A percentile compares a stretch with the other conserved stretches of the same genome.
Evolutionary conservation across 1,140 invertebrate genomes (phyloP).

Genomic region (Geopemphigus sp.): DNA sequence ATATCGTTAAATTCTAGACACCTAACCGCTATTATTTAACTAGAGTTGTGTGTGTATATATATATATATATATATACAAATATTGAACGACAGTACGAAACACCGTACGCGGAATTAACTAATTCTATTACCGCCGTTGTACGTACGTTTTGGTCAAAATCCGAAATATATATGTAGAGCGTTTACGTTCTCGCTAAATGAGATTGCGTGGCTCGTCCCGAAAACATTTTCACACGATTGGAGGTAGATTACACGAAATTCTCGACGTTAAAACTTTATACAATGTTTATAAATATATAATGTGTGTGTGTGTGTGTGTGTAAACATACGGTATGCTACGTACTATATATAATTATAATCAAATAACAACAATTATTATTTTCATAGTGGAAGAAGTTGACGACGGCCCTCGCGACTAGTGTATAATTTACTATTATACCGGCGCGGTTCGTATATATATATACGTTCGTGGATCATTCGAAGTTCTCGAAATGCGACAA

Average conservation of each 20-base stretch:
- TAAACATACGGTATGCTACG: conserved; percentile 23
- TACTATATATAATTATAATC: conserved; percentile 19
- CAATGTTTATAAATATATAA: conserved; percentile 41
- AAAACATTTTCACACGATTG: conserved; percentile 26
- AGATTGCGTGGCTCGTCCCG: too few relatives aligned
- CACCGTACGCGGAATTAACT: conserved; percentile 3
- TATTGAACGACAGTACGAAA: not conserved
- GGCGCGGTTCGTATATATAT: too few relatives aligned
- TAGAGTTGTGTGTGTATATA: not conserved
- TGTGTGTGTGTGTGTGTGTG: too few relatives aligned
- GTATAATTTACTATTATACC: not conserved
- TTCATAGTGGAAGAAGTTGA: conserved; percentile 50
- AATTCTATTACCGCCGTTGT: not conserved
- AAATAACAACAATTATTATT: conserved; percentile 49
- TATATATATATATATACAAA: not conserved
- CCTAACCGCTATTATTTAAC: conserved; percentile 24
- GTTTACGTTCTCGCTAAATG: not conserved
- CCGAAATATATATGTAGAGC: not conserved
- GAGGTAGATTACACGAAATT: not conserved
- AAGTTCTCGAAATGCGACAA: conserved; percentile 64
- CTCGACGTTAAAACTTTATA: conserved; percentile 11
- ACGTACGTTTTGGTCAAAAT: conserved; percentile 42
- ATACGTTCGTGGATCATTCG: conserved; percentile 55
- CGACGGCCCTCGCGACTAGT: too few relatives aligned
- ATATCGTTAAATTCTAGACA: conserved; percentile 5